A percentile compares a stretch with the other conserved stretches of the same genome.
These are phyloP conservation scores for Drusus annulatus DNA, from an alignment of 1,140 invertebrate species.

Conservation along the genomic window DNA sequence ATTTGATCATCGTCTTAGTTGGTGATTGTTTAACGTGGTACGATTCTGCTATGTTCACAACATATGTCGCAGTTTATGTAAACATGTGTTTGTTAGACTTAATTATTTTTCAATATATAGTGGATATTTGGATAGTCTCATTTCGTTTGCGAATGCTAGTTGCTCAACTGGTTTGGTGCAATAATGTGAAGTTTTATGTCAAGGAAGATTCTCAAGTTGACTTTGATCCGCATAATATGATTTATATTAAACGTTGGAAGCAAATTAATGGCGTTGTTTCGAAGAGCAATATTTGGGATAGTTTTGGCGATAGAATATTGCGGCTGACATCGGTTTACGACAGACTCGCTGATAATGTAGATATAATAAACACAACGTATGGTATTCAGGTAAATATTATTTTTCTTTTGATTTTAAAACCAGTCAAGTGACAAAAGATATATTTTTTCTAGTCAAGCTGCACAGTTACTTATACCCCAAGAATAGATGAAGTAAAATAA, in stretches of 20 bases:
- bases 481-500: no score
- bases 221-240: background rate
- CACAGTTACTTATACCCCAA: no score
- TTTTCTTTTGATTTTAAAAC: background rate
- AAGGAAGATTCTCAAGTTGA: background rate
- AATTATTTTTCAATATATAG: background rate
- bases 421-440: background rate
- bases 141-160: background rate
- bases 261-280: background rate
- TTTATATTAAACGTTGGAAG: background rate
- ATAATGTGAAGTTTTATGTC: background rate
- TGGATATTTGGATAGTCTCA: background rate
- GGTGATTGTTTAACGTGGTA: constrained; percentile 1
- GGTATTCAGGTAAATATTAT: constrained; percentile 7
- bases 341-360: constrained; percentile 7
- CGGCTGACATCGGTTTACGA: background rate
- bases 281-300: background rate
- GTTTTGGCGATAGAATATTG: constrained; percentile 4
- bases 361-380: background rate
- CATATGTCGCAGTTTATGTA: background rate
- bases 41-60: background rate
- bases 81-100: background rate
- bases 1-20: background rate
- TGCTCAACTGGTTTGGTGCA: background rate
- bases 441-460: no score